Conservation (phyloP, 2,888 invertebrate genomes). For the Trachelus iudaicus region DNA sequence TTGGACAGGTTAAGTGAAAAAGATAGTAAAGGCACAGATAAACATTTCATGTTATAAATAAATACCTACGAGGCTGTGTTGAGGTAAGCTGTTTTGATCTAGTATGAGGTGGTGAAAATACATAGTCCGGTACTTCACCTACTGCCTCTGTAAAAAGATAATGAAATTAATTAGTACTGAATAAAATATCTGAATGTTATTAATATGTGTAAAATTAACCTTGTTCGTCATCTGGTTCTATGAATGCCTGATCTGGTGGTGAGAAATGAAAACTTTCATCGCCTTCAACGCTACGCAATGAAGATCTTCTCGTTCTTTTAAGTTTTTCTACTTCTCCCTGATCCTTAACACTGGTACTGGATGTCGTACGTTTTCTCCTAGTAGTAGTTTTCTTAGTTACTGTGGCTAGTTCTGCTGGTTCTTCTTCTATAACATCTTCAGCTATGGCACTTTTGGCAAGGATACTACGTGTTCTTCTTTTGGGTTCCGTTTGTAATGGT, state of each 20-base stretch:
- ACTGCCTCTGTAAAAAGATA: constrained; percentile 34
- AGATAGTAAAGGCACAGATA: not conserved
- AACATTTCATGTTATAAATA: constrained; percentile 15
- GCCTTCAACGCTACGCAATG: constrained; percentile 31
- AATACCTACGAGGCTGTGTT: constrained; percentile 48
- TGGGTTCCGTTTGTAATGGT: constrained; percentile 36
- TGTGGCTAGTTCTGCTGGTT: constrained; percentile 18
- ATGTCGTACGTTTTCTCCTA: constrained; percentile 38
- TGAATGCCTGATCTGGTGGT: constrained; percentile 37
- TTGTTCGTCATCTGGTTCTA: constrained; percentile 33
- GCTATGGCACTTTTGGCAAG: constrained; percentile 29
- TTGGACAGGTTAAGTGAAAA: not conserved
- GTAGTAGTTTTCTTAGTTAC: constrained; percentile 20
- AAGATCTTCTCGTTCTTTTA: constrained; percentile 33
- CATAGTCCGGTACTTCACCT: constrained; percentile 41
- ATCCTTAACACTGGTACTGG: constrained; percentile 23
- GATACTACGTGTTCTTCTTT: constrained; percentile 34
- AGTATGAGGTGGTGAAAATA: constrained; percentile 53
- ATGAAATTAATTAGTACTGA: not conserved
- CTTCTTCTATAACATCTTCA: constrained; percentile 39
- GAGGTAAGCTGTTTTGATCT: constrained; percentile 35
- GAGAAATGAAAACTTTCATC: constrained; percentile 40
- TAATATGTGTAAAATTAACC: constrained; percentile 18
- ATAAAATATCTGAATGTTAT: not conserved
- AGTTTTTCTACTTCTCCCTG: constrained; percentile 23